Percentiles rank a stretch among this genome's conserved stretches.
These are phyloP conservation scores for Callyntrura guangdongensis DNA, from an alignment of 2,888 invertebrate genomes.

Conservation along the genomic window DNA sequence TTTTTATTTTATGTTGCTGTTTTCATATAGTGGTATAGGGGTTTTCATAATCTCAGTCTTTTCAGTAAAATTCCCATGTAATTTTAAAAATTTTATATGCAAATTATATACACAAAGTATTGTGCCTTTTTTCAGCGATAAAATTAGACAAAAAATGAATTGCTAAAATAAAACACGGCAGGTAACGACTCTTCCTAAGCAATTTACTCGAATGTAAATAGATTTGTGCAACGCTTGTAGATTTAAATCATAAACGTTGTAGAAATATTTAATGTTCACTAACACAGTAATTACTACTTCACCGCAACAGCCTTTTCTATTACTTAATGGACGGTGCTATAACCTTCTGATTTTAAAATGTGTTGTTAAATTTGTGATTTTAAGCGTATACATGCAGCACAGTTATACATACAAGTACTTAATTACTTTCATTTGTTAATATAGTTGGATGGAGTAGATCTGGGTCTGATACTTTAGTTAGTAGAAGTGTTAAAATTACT, in stretches of 20 bases:
- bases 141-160: background rate
- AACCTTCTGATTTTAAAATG: background rate
- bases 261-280: background rate
- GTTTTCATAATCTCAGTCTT: too few relatives aligned
- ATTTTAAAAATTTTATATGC: too few relatives aligned
- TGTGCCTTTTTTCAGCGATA: too few relatives aligned
- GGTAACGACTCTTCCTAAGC: too few relatives aligned
- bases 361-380: background rate
- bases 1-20: background rate
- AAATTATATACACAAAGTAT: too few relatives aligned
- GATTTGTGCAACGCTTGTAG: background rate
- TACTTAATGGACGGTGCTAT: slow-evolving; percentile 1
- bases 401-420: background rate
- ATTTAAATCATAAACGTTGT: background rate
- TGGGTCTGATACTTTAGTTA: background rate
- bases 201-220: background rate
- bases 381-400: background rate
- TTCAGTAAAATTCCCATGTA: too few relatives aligned
- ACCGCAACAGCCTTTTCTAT: slow-evolving; percentile 14
- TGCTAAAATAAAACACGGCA: background rate
- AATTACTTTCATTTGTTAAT: background rate
- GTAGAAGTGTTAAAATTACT: too few relatives aligned
- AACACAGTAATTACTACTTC: background rate
- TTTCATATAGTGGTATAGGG: background rate
- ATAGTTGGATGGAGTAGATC: background rate